These are phyloP conservation scores for Cryptocephalus moraei DNA, from an alignment of 2,888 invertebrate genomes.

Conservation along the genomic window DNA sequence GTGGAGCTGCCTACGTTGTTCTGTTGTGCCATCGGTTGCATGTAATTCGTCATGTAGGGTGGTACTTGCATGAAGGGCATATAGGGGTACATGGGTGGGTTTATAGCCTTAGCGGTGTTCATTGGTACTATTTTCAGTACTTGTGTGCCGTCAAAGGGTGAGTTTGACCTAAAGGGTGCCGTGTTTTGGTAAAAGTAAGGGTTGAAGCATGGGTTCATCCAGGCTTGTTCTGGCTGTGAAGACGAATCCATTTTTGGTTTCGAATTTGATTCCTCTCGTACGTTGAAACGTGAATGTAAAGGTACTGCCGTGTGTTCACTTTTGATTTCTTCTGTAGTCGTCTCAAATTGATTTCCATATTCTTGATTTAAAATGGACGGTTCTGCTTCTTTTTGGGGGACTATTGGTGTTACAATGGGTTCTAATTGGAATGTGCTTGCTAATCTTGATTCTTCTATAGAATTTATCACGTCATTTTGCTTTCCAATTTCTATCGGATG, in stretches of 20 bases:
- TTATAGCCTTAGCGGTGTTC: conserved; percentile 15
- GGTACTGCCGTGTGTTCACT: no score
- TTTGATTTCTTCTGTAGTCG: no score
- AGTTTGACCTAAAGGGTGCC: neutral
- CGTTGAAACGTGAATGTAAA: no score
- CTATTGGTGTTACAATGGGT: no score
- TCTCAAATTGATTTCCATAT: no score
- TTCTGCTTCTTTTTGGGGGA: no score
- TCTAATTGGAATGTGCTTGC: no score
- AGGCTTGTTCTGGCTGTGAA: conserved; percentile 2
- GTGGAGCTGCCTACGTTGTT: conserved; percentile 8
- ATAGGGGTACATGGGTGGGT: conserved; percentile 23
- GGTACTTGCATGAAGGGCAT: conserved; percentile 9
- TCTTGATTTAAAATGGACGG: no score
- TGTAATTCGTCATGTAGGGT: conserved; percentile 1
- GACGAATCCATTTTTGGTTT: conserved; percentile 10
- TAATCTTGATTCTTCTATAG: no score
- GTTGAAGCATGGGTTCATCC: conserved; percentile 1
- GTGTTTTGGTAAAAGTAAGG: neutral
- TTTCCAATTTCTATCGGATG: no score
- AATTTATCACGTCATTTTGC: no score
- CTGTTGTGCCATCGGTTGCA: conserved; percentile 4
- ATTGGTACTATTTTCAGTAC: conserved; percentile 17
- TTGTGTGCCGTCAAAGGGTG: conserved; percentile 12
- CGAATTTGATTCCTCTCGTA: conserved; percentile 5